Percentiles rank a stretch among this genome's conserved stretches.
Conservation (phyloP, 2,113 vertebrate species). For the Talpa occidentalis region DNA sequence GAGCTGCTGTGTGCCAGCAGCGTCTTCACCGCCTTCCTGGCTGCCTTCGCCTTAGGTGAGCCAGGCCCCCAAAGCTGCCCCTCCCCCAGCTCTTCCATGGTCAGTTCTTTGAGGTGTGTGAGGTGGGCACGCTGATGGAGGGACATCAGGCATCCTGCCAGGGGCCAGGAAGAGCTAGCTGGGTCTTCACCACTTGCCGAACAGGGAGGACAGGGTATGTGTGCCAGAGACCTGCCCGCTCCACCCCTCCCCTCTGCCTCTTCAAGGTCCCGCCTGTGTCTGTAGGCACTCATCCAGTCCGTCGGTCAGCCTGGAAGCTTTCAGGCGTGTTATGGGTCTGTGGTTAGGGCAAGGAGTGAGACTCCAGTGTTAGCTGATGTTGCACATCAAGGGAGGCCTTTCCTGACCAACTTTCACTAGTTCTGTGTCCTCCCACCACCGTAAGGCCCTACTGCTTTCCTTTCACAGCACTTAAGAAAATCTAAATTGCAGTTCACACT, state of each 20-base stretch:
- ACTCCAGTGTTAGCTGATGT: not conserved
- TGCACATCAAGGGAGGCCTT: not conserved
- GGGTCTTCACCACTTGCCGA: not conserved
- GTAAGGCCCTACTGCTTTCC: not conserved
- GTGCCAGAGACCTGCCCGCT: not conserved
- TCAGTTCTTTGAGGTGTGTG: not conserved
- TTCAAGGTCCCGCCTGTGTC: not conserved
- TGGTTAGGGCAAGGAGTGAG: too few species aligned
- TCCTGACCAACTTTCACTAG: not conserved
- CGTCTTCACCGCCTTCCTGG: conserved; percentile 93
- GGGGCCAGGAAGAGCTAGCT: not conserved
- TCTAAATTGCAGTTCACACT: not conserved
- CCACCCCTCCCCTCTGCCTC: not conserved
- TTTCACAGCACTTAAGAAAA: not conserved
- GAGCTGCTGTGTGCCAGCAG: conserved; percentile 95
- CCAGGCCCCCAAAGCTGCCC: not conserved
- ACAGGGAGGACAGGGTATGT: too few species aligned
- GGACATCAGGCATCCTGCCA: not conserved
- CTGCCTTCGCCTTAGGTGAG: conserved; percentile 94
- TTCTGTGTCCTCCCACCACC: not conserved
- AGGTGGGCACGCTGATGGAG: too few species aligned
- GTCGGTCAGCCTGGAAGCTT: too few species aligned
- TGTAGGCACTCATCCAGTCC: not conserved
- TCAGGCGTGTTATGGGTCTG: not conserved
- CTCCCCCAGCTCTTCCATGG: not conserved